A percentile compares a stretch with the other conserved stretches of the same genome.
Conservation (phyloP, 35 echinoderm and acorn worm species). For the Antedon bifida region DNA sequence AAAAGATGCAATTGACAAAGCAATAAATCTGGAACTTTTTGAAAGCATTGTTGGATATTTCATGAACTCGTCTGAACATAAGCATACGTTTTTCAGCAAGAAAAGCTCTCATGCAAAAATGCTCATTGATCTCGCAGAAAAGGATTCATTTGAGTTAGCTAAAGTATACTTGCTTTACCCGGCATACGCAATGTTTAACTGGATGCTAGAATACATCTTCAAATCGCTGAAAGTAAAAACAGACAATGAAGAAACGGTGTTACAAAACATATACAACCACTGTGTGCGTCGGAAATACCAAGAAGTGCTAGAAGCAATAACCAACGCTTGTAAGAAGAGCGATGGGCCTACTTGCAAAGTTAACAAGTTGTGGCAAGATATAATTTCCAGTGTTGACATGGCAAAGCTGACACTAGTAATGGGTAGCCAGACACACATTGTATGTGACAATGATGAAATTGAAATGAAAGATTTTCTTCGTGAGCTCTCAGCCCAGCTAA, state of each 20-base stretch:
- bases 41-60: too few relatives aligned
- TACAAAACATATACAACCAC: not conserved
- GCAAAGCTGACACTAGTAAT: too few relatives aligned
- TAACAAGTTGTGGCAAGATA: not conserved
- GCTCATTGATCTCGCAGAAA: not conserved
- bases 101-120: not conserved
- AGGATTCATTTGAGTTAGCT: not conserved
- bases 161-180: not conserved
- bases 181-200: not conserved
- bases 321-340: not conserved
- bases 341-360: slow-evolving; percentile 1
- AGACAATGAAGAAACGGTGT: too few relatives aligned
- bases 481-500: not conserved
- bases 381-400: not conserved
- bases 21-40: too few relatives aligned
- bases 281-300: slow-evolving; percentile 8
- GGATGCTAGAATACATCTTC: too few relatives aligned
- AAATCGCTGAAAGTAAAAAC: too few relatives aligned
- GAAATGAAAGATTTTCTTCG: not conserved
- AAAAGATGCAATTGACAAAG: too few relatives aligned
- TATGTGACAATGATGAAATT: not conserved
- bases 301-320: slow-evolving; percentile 13
- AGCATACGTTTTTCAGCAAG: not conserved
- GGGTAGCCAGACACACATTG: too few relatives aligned
- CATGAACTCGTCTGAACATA: too few relatives aligned